Evolutionary conservation across 2,797 vertebrate genomes (phyloP).

Genomic region (Periophthalmus magnuspinnatus): DNA sequence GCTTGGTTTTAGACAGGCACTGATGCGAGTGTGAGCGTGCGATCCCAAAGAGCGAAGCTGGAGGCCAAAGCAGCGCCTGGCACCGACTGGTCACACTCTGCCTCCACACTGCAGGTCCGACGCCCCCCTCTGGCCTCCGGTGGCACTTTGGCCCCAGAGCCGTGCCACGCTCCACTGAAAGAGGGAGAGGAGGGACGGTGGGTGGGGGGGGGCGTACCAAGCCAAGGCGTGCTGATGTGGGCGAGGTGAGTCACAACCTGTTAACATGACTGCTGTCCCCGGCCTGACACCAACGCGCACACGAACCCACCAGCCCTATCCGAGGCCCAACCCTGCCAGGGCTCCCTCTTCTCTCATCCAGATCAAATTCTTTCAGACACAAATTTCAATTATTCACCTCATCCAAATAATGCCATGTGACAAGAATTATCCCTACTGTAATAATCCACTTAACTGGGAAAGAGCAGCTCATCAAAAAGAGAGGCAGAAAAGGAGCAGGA

Average conservation of each 20-base stretch:
- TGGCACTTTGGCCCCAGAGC: constrained; percentile 46
- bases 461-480: constrained; percentile 84
- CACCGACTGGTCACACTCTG: constrained; percentile 56
- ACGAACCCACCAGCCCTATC: constrained; percentile 66
- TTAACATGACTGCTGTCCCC: constrained; percentile 81
- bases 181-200: constrained; percentile 53
- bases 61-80: constrained; percentile 54
- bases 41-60: constrained; percentile 51
- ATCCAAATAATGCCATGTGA: constrained; percentile 89
- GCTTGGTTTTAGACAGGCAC: constrained; percentile 21
- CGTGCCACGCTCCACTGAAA: constrained; percentile 53
- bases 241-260: constrained; percentile 83
- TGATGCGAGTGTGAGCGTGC: constrained; percentile 30
- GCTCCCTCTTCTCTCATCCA: constrained; percentile 83
- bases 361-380: constrained; percentile 88
- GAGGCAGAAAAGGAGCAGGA: constrained; percentile 72
- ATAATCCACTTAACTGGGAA: constrained; percentile 89
- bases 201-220: constrained; percentile 32
- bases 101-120: constrained; percentile 52
- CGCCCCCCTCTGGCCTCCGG: constrained; percentile 48
- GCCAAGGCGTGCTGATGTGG: constrained; percentile 69
- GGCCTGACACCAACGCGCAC: constrained; percentile 72
- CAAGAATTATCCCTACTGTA: constrained; percentile 88
- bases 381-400: constrained; percentile 90
- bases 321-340: constrained; percentile 72